Evolutionary conservation across 1,140 invertebrate species (phyloP), one percentile per base, ranked within the genome.

Genomic region (Monochamus saltuarius): DNA sequence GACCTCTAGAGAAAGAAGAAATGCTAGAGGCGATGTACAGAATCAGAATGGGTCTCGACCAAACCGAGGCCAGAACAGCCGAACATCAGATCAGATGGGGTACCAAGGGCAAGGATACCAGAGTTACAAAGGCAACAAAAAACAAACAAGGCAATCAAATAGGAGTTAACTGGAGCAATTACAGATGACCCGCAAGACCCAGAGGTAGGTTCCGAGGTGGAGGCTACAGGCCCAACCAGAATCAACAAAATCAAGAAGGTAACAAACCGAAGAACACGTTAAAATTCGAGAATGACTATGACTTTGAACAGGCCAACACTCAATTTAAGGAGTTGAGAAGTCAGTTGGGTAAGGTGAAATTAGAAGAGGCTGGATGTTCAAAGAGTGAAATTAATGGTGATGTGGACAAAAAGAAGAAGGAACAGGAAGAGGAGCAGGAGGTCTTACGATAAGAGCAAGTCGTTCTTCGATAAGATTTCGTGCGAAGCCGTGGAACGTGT

Each of bases 381-480:
- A 69, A 67, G 53, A 56, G 64, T n/a, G 76, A 82, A 70, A 71
- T 82, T 22, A 83, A 85, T 75, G 85, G 82, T 9, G 61, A 64
- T 22, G 22, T 56, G 22, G 89, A 91, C 62, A 92, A 91, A 75
- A 92, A 92, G 72, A 89, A 92, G 71, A 83, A 85, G 43, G 88
- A 90, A 71, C 84, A 83, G 2, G 88, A 92, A 61, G 90, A 92
- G 45, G 88, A 90, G 38, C 78, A 82, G 11, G 82, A 83, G 64
- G 84, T 87, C 51, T 87, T 99, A 99, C 77, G 92, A 99, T 77
- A 98, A 97, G 80, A 86, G 86, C 60, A 97, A 97, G 78, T 98
- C 95, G 46, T 99, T 99, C 85, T 99, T 99, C 80, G 97, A 99
- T 79, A 96, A 92, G 71, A 99, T 99, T 69, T 97, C 94, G 64